A percentile compares a stretch with the other conserved stretches of the same genome.
Evolutionary conservation across 2,888 invertebrate species (phyloP).

Genomic region (Polymixis lichenea): DNA sequence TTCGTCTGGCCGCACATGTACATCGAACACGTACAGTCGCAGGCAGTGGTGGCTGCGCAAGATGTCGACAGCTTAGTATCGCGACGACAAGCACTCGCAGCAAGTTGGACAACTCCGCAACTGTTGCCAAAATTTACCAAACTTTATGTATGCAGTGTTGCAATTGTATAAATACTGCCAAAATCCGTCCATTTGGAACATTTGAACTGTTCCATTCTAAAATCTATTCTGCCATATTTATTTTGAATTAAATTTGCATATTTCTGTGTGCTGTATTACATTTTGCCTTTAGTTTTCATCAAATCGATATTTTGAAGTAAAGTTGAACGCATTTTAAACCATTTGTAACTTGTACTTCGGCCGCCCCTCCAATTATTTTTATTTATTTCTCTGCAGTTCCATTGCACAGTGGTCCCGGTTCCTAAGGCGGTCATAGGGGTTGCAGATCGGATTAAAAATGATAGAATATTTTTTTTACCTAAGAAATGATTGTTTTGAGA

Average conservation of each 20-base stretch:
- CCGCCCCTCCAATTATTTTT: constrained; percentile 39
- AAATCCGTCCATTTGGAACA: constrained; percentile 44
- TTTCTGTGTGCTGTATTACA: constrained; percentile 5
- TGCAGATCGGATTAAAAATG: too few relatives aligned
- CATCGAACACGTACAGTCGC: constrained; percentile 6
- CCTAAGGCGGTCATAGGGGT: too few relatives aligned
- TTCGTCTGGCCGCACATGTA: constrained; percentile 6
- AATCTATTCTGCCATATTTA: constrained; percentile 36
- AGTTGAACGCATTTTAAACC: constrained; percentile 36
- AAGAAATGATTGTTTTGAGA: too few relatives aligned
- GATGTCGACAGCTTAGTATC: constrained; percentile 50
- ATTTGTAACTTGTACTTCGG: constrained; percentile 33
- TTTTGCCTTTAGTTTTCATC: not conserved
- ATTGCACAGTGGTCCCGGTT: too few relatives aligned
- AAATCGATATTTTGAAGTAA: constrained; percentile 29
- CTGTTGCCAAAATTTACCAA: constrained; percentile 62
- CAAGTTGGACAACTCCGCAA: constrained; percentile 53
- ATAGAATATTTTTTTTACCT: too few relatives aligned
- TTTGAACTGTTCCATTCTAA: constrained; percentile 24
- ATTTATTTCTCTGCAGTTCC: constrained; percentile 42
- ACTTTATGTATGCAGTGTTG: constrained; percentile 55
- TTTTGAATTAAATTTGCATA: constrained; percentile 25
- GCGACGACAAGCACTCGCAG: constrained; percentile 45
- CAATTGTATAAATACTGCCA: constrained; percentile 51
- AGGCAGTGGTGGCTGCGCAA: constrained; percentile 27